Conservation (phyloP, 2,797 vertebrate genomes). For the Sebastes itinus region DNA sequence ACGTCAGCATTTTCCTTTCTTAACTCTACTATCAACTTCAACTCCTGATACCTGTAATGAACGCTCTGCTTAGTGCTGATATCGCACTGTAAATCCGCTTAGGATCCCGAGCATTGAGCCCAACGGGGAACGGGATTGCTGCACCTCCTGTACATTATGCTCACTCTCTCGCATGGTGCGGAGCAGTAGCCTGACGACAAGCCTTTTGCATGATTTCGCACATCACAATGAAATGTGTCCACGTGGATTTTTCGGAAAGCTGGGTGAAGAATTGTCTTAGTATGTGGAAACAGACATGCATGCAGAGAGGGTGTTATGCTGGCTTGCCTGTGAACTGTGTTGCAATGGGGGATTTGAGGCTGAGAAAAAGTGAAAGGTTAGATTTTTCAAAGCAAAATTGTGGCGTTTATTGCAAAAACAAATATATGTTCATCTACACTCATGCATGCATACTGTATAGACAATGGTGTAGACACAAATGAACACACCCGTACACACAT, state of each 20-base stretch:
- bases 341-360: background rate
- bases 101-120: slow-evolving; percentile 46
- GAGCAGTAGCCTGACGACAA: slow-evolving; percentile 18
- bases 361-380: background rate
- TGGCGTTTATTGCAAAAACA: background rate
- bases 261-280: slow-evolving; percentile 4
- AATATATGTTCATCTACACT: background rate
- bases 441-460: background rate
- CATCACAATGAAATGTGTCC: slow-evolving; percentile 50
- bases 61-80: slow-evolving; percentile 69
- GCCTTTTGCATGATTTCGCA: slow-evolving; percentile 38
- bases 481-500: background rate
- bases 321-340: background rate
- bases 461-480: background rate
- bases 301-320: slow-evolving; percentile 13
- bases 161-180: slow-evolving; percentile 4
- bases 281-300: slow-evolving; percentile 42
- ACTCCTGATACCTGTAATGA: slow-evolving; percentile 72
- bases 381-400: background rate
- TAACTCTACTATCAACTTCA: slow-evolving; percentile 64
- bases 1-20: slow-evolving; percentile 64
- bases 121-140: slow-evolving; percentile 32
- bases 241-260: slow-evolving; percentile 33
- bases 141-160: background rate
- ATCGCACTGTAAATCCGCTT: slow-evolving; percentile 71